These are phyloP conservation scores for Crocallis elinguaria DNA, from an alignment of 2,888 invertebrate species.

Conservation along the genomic window DNA sequence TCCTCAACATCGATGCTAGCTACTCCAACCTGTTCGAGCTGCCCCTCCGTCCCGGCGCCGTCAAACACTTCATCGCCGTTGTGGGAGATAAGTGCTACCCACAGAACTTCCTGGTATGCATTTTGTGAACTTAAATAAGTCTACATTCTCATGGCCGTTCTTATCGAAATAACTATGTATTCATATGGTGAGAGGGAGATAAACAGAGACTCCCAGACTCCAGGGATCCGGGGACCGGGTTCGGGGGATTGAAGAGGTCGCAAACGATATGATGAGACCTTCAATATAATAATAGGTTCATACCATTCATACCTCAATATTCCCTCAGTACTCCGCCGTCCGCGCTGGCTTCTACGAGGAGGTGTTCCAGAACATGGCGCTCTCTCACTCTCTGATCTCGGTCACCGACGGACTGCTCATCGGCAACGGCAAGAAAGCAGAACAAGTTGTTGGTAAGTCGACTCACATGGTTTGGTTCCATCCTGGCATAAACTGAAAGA, in stretches of 20 bases:
- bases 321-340: constrained; percentile 45
- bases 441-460: constrained; percentile 83
- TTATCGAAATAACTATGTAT: no score
- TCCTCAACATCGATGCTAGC: constrained; percentile 85
- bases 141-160: not conserved
- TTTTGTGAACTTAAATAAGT: not conserved
- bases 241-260: no score
- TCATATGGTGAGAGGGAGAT: no score
- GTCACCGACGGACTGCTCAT: constrained; percentile 82
- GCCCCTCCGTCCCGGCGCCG: constrained; percentile 91
- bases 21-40: constrained; percentile 87
- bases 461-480: no score
- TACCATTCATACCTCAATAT: not conserved
- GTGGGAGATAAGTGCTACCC: constrained; percentile 86
- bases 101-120: constrained; percentile 82
- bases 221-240: no score
- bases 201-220: no score
- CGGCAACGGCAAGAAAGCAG: constrained; percentile 81
- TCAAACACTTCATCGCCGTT: constrained; percentile 89
- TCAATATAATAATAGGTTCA: no score
- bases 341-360: constrained; percentile 41
- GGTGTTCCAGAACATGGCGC: constrained; percentile 82
- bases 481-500: no score
- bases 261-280: no score
- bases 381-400: constrained; percentile 86